phyloP scores from a whole-genome alignment of 2,888 invertebrate genomes.

The Pammene aurita region DNA sequence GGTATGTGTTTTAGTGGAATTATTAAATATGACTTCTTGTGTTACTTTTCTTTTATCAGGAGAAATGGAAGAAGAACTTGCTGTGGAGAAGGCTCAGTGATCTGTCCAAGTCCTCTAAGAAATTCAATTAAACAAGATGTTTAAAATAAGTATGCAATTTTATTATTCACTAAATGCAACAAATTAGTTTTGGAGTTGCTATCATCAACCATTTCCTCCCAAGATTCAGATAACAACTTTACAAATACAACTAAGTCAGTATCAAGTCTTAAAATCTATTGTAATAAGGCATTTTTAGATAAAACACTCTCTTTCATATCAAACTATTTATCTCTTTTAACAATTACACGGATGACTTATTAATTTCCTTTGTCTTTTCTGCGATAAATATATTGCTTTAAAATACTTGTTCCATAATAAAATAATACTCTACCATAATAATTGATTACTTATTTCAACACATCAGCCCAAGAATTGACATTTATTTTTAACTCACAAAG shows the following conservation, averaged over 20 bases:
- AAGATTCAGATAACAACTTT: constrained; percentile 72
- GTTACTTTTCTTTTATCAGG: constrained; percentile 49
- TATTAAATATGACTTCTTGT: neutral
- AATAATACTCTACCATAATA: constrained; percentile 68
- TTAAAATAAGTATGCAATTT: constrained; percentile 83
- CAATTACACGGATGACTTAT: constrained; percentile 67
- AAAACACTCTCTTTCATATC: constrained; percentile 80
- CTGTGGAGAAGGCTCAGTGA: constrained; percentile 46
- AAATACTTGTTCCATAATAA: constrained; percentile 66
- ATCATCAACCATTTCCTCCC: constrained; percentile 65
- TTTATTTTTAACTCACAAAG: constrained; percentile 42
- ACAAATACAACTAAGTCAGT: constrained; percentile 77
- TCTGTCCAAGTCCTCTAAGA: constrained; percentile 7
- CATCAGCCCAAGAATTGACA: constrained; percentile 78
- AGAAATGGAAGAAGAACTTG: constrained; percentile 50
- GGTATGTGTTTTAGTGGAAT: neutral
- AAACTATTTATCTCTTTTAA: constrained; percentile 80
- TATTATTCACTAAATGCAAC: constrained; percentile 83
- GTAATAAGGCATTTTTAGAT: constrained; percentile 83
- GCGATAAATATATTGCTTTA: constrained; percentile 73
- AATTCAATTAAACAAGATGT: constrained; percentile 53
- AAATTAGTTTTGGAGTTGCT: constrained; percentile 78
- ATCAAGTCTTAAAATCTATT: constrained; percentile 81
- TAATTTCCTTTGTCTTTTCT: constrained; percentile 58
- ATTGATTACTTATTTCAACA: constrained; percentile 69